Conservation (phyloP, 2,888 invertebrate genomes). For the Eilema depressum region DNA sequence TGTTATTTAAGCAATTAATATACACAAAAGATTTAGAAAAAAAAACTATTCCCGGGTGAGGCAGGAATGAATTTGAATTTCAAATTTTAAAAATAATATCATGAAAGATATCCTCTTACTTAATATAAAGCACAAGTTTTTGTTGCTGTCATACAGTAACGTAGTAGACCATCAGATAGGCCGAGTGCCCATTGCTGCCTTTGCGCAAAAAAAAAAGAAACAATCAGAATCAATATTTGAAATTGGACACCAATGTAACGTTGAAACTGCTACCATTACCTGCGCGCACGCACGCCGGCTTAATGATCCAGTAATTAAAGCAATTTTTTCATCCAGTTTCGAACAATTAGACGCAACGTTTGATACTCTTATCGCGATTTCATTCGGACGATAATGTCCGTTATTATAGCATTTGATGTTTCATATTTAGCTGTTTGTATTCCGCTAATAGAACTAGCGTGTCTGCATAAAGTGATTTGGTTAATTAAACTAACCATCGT, state of each 20-base stretch:
- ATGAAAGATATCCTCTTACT: too few relatives aligned
- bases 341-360: slow-evolving; percentile 70
- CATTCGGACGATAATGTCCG: slow-evolving; percentile 57
- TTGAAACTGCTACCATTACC: slow-evolving; percentile 59
- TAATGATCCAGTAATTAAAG: slow-evolving; percentile 76
- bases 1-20: too few relatives aligned
- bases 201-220: too few relatives aligned
- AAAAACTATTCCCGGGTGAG: too few relatives aligned
- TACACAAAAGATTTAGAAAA: too few relatives aligned
- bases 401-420: slow-evolving; percentile 38
- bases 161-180: too few relatives aligned
- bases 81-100: too few relatives aligned
- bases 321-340: slow-evolving; percentile 67
- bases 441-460: neutral
- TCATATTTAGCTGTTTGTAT: slow-evolving; percentile 13
- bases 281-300: slow-evolving; percentile 61
- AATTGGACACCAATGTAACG: neutral
- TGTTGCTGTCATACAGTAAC: too few relatives aligned
- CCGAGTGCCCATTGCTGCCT: too few relatives aligned
- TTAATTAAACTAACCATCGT: neutral
- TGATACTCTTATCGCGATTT: slow-evolving; percentile 59
- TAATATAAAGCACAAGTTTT: too few relatives aligned
- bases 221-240: neutral
- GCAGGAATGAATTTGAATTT: too few relatives aligned
- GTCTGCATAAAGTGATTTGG: neutral